These are phyloP conservation scores for Melanotaenia maccullochi DNA, from an alignment of 2,797 vertebrate genomes.

Conservation along the genomic window DNA sequence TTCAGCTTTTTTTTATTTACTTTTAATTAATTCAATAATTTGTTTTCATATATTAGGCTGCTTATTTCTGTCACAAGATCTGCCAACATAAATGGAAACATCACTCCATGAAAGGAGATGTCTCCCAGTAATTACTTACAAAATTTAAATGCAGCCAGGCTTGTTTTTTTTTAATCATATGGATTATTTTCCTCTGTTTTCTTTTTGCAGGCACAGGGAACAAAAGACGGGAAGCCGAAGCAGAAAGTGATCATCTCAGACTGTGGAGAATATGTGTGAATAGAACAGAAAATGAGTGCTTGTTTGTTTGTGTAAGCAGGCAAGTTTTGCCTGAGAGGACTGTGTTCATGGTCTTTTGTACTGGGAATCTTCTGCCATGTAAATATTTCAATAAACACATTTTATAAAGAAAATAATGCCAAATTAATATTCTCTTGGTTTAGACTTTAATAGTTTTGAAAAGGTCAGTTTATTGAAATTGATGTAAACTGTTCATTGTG, in stretches of 20 bases:
- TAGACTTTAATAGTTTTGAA: neutral
- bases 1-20: no score
- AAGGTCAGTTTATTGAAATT: neutral
- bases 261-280: constrained; percentile 92
- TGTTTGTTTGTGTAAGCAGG: constrained; percentile 6
- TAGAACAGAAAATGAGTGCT: neutral
- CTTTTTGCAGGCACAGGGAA: constrained; percentile 88
- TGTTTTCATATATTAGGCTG: no score
- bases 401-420: constrained; percentile 33
- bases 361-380: constrained; percentile 69
- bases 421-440: neutral
- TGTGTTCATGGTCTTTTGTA: constrained; percentile 40
- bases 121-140: neutral
- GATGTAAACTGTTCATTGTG: no score
- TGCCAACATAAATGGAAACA: neutral
- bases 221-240: constrained; percentile 93
- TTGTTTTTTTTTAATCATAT: fast-evolving
- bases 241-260: constrained; percentile 96
- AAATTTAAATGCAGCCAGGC: neutral
- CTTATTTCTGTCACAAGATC: neutral
- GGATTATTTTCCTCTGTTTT: constrained; percentile 12
- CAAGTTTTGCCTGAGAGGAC: constrained; percentile 17
- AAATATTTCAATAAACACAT: constrained; percentile 84
- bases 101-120: neutral
- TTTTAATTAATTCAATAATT: no score